Conservation (phyloP, 2,113 vertebrate genomes). For the Spermophilus dauricus region DNA sequence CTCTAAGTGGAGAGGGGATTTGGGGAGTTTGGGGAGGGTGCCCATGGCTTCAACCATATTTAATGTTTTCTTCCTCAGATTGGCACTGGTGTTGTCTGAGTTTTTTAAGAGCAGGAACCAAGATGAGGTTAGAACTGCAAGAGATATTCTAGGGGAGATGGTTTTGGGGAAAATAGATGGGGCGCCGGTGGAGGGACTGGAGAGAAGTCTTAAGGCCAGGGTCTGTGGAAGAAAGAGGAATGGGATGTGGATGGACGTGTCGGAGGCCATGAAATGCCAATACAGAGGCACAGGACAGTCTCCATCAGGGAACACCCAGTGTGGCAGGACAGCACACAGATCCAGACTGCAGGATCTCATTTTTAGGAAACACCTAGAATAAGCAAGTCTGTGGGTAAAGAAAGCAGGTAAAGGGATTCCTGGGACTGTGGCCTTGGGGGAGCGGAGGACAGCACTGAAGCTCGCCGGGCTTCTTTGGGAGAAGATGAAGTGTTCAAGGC, state of each 20-base stretch:
- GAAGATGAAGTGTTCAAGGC: not conserved
- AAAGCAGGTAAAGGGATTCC: not conserved
- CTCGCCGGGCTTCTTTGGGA: no score
- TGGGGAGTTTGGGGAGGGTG: not conserved
- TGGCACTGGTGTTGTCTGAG: fast-evolving
- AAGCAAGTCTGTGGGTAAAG: not conserved
- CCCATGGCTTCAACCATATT: not conserved
- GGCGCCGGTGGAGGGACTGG: fast-evolving
- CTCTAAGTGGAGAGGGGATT: no score
- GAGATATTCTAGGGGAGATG: not conserved
- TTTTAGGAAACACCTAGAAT: not conserved
- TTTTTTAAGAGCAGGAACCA: not conserved
- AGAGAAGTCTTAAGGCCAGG: not conserved
- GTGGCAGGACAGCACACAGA: no score
- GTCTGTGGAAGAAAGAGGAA: not conserved
- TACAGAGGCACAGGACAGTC: not conserved
- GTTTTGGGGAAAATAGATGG: not conserved
- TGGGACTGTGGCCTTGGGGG: no score
- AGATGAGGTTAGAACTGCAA: no score
- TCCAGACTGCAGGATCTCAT: no score
- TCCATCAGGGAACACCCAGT: not conserved
- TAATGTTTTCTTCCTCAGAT: not conserved
- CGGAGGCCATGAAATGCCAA: not conserved
- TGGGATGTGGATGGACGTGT: fast-evolving
- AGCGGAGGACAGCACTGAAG: not conserved